Percentiles rank a stretch among this genome's conserved stretches.
Conservation (phyloP, 2,888 invertebrate species). For the Desoria tigrina region DNA sequence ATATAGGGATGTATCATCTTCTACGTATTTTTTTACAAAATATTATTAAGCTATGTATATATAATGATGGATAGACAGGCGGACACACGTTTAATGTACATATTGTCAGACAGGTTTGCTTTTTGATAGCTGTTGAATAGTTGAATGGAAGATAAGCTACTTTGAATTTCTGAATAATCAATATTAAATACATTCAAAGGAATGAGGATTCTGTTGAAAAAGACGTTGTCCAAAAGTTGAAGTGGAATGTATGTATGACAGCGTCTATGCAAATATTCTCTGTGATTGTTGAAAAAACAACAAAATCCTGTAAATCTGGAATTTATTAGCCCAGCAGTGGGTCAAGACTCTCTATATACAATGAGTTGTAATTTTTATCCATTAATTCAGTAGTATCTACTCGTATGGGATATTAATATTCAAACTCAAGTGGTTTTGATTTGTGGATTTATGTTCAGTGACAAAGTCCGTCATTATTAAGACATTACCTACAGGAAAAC, state of each 20-base stretch:
- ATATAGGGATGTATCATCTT: conserved; percentile 22
- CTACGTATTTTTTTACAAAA: too few relatives aligned
- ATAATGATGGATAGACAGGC: too few relatives aligned
- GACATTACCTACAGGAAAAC: too few relatives aligned
- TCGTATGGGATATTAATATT: too few relatives aligned
- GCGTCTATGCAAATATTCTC: not conserved
- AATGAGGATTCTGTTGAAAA: not conserved
- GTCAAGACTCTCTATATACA: too few relatives aligned
- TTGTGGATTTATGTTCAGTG: too few relatives aligned
- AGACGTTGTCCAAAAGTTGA: not conserved
- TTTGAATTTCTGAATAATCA: too few relatives aligned
- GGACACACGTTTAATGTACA: not conserved
- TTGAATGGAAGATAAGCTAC: not conserved
- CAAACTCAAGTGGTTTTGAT: too few relatives aligned
- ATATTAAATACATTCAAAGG: not conserved
- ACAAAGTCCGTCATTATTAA: too few relatives aligned
- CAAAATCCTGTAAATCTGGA: conserved; percentile 8
- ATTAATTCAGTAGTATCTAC: too few relatives aligned
- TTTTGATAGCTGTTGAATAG: not conserved
- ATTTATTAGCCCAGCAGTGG: not conserved
- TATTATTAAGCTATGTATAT: not conserved
- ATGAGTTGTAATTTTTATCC: too few relatives aligned
- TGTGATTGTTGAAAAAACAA: not conserved
- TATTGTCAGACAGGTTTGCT: not conserved
- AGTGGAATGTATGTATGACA: conserved; percentile 4